Conservation (phyloP, 2,113 vertebrate genomes). For the Anthoscopus minutus region DNA sequence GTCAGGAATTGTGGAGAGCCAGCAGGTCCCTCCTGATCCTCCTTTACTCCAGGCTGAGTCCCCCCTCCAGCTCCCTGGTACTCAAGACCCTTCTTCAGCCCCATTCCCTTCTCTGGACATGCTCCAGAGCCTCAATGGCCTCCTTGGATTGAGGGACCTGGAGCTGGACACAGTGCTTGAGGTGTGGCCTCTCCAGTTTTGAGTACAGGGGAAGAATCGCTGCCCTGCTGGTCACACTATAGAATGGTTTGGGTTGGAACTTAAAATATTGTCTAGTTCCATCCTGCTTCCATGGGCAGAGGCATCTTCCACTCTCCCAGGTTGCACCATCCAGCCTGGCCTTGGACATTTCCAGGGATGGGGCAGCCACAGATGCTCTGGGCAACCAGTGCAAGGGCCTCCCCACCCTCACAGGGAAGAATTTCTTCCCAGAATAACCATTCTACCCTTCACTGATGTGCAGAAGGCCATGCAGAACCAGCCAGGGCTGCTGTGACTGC, state of each 20-base stretch:
- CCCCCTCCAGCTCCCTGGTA: not conserved
- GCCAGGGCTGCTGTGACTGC: not conserved
- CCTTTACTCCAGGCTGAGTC: not conserved
- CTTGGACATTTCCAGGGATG: not conserved
- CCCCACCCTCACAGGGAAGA: fast-evolving
- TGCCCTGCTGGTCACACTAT: not conserved
- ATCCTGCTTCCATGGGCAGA: fast-evolving
- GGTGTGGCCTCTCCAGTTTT: not conserved
- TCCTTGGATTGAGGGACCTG: no score
- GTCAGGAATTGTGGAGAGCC: not conserved
- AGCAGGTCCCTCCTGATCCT: not conserved
- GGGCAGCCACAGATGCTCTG: not conserved
- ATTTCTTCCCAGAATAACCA: not conserved
- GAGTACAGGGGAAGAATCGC: not conserved
- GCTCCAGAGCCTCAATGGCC: not conserved
- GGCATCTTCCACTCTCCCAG: not conserved
- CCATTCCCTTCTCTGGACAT: not conserved
- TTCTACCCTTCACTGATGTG: not conserved
- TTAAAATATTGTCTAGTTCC: not conserved
- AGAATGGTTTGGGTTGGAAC: not conserved
- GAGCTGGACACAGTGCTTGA: not conserved
- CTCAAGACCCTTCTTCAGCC: not conserved
- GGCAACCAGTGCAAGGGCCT: not conserved
- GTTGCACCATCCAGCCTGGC: not conserved
- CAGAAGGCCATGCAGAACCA: not conserved